Conservation (phyloP, 1,140 invertebrate species). For the Aethina tumida region DNA sequence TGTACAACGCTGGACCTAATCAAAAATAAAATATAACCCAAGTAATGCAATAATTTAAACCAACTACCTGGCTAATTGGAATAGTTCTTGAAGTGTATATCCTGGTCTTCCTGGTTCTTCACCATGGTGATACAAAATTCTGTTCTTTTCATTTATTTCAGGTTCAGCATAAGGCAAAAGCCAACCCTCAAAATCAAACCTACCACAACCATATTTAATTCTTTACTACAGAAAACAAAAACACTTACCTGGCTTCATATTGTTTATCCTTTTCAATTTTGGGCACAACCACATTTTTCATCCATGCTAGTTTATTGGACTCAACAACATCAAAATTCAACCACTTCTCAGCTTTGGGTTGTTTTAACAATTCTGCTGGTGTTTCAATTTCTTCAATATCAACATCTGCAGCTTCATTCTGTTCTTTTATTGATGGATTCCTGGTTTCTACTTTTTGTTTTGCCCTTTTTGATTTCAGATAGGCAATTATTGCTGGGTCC, state of each 20-base stretch:
- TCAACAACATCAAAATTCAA: constrained; percentile 74
- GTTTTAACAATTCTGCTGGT: constrained; percentile 44
- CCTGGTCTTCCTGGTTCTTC: constrained; percentile 83
- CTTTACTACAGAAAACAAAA: too few species aligned
- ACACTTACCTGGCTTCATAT: constrained; percentile 51
- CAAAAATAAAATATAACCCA: constrained; percentile 1
- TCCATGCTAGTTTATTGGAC: constrained; percentile 77
- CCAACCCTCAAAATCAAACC: constrained; percentile 56
- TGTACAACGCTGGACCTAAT: constrained; percentile 55
- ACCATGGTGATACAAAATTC: constrained; percentile 81
- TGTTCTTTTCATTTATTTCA: constrained; percentile 46
- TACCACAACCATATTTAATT: constrained; percentile 10
- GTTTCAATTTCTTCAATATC: constrained; percentile 25
- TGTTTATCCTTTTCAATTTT: constrained; percentile 40
- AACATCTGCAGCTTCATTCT: constrained; percentile 26
- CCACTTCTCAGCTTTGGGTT: constrained; percentile 58
- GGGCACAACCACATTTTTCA: constrained; percentile 53
- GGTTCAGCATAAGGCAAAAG: constrained; percentile 55
- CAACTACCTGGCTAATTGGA: constrained; percentile 48
- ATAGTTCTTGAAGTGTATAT: constrained; percentile 78
- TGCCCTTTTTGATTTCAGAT: constrained; percentile 46
- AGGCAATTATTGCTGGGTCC: constrained; percentile 55
- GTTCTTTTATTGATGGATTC: constrained; percentile 29
- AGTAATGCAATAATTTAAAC: constrained; percentile 1
- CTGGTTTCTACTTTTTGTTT: constrained; percentile 14